phyloP scores from a whole-genome alignment of 92 coral and sea anemone species.

The Metridium senile region DNA sequence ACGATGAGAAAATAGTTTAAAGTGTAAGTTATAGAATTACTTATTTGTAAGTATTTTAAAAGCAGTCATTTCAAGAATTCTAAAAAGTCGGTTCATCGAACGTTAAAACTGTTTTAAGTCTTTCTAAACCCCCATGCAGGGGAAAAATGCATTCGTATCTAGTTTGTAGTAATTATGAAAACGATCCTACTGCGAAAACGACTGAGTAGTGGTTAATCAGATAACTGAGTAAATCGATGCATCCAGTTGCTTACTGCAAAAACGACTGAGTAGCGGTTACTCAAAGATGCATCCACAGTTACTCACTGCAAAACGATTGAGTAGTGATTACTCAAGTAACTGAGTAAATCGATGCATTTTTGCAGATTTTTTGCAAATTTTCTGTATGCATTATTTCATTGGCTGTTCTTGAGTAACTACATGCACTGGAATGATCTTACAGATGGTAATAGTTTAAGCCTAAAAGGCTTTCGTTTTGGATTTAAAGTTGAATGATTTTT shows the following conservation, averaged over 20 bases:
- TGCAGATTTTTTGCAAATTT: too few species aligned
- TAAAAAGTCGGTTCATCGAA: neutral
- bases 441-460: neutral
- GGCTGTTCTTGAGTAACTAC: too few species aligned
- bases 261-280: neutral
- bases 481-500: neutral
- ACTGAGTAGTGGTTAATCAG: neutral
- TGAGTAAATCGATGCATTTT: too few species aligned
- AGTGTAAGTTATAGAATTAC: constrained; percentile 6
- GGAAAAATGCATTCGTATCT: constrained; percentile 13
- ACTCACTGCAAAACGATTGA: too few species aligned
- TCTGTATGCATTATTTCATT: too few species aligned
- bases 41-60: neutral
- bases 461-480: constrained; percentile 1
- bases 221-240: neutral
- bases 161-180: neutral
- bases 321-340: too few species aligned
- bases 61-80: constrained; percentile 2
- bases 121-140: constrained; percentile 30
- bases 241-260: too few species aligned
- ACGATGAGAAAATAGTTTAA: constrained; percentile 4
- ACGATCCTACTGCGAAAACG: neutral
- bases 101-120: neutral
- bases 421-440: too few species aligned
- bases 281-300: too few species aligned